Evolutionary conservation across 2,888 invertebrate genomes (phyloP), one percentile per base, ranked within the genome.

Genomic region (Caenorhabditis sulstoni): DNA sequence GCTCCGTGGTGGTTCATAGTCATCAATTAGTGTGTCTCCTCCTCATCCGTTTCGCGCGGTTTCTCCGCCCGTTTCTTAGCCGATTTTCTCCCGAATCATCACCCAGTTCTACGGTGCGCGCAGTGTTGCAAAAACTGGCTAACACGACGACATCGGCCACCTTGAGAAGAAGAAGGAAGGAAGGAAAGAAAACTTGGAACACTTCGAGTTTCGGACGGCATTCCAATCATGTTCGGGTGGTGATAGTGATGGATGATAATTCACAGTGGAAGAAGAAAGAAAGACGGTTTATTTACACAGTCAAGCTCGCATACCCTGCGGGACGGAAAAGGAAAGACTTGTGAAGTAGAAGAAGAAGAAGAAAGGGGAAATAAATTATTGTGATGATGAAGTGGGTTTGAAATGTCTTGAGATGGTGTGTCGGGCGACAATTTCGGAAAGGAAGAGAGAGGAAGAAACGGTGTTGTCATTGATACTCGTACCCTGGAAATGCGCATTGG

Each of bases 381-480:
- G 47, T 49, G 57, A 50, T 41, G 58, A 52, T n/a, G n/a, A n/a
- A n/a, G n/a, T n/a, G n/a, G n/a, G n/a, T n/a, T n/a, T n/a, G 41
- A 65, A 58, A 20, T 64, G 73, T 65, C 58, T 29, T 65, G 73
- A 74, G 73, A 74, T 65, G 65, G 73, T 59, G 53, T 39, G 71
- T 57, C 62, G 62, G 52, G 39, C 55, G 62, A 57, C 61, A 41
- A 41, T 11, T 41, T 11, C 14, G 41, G 41, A 41, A n/a, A 41
- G 41, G 41, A 68, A 49, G 39, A 50, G 50, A 58, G 50, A 49
- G 55, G 55, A 71, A 37, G 55, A 18, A 53, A n/a, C n/a, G 61
- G 53, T 52, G 50, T 70, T 71, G 71, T 71, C 71, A 71, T 71
- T 64, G 71, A 71, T 71, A 71, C 71, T 71, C 71, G 71, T 71